phyloP scores from a whole-genome alignment of 2,888 invertebrate species.

The Temnothorax ravouxi region DNA sequence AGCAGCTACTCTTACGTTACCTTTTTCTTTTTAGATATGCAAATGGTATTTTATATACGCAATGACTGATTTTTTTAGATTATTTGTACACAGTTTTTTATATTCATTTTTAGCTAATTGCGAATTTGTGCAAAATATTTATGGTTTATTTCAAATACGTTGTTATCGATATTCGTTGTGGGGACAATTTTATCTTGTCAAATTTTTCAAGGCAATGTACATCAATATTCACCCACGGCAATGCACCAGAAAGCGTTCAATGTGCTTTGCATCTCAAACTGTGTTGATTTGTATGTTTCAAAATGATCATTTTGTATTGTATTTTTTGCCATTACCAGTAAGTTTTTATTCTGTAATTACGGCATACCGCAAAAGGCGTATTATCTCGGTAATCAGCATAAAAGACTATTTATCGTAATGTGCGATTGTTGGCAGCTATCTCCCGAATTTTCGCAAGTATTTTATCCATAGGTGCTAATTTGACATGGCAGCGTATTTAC shows the following conservation, averaged over 20 bases:
- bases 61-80: slow-evolving; percentile 37
- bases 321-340: slow-evolving; percentile 7
- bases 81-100: background rate
- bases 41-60: slow-evolving; percentile 34
- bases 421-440: background rate
- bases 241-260: slow-evolving; percentile 42
- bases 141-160: background rate
- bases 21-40: slow-evolving; percentile 19
- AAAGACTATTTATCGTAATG: background rate
- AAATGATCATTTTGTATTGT: slow-evolving; percentile 37
- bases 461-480: background rate
- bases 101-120: slow-evolving; percentile 13
- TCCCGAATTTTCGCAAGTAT: slow-evolving; percentile 16
- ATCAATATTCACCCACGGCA: slow-evolving; percentile 25
- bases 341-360: slow-evolving; percentile 22
- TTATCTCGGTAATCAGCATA: slow-evolving; percentile 1
- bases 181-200: background rate
- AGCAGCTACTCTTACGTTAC: slow-evolving; percentile 7
- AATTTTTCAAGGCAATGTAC: slow-evolving; percentile 6
- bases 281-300: slow-evolving; percentile 45
- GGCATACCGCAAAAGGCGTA: slow-evolving; percentile 17
- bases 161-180: background rate
- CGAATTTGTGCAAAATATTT: slow-evolving; percentile 2
- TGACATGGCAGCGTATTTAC: background rate
- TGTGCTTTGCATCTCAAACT: slow-evolving; percentile 51